Evolutionary conservation across 35 echinoderm and acorn worm species (phyloP).

Genomic region (Heliocidaris tuberculata): DNA sequence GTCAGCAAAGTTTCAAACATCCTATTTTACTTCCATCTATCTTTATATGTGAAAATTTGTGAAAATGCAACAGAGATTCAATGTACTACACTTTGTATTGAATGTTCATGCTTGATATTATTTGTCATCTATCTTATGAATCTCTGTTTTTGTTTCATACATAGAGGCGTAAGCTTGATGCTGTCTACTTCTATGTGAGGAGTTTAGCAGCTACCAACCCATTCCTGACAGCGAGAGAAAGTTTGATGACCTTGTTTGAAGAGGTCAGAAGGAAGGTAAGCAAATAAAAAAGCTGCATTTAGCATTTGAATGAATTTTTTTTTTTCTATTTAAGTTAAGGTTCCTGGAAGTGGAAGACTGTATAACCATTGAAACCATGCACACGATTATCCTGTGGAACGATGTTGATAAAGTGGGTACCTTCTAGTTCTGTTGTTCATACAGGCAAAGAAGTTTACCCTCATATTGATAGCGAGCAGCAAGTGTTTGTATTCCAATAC

Average conservation of each 20-base stretch:
- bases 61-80: neutral
- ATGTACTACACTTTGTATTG: neutral
- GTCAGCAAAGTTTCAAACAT: no score
- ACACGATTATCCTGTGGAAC: no score
- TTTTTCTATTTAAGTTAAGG: no score
- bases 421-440: neutral
- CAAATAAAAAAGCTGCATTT: neutral
- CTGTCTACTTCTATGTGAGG: constrained; percentile 98
- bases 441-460: no score
- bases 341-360: no score
- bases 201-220: constrained; percentile 88
- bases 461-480: no score
- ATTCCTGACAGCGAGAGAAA: constrained; percentile 90
- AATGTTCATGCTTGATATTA: neutral
- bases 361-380: no score
- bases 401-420: no score
- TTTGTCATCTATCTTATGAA: neutral
- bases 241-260: constrained; percentile 96
- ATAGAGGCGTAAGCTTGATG: constrained; percentile 98
- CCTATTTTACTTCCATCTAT: no score
- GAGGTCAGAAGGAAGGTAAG: constrained; percentile 94
- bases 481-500: no score
- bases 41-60: no score
- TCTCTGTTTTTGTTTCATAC: neutral
- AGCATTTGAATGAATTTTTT: neutral